Conservation (phyloP, 1,140 invertebrate genomes). For the Drosophila asahinai region DNA sequence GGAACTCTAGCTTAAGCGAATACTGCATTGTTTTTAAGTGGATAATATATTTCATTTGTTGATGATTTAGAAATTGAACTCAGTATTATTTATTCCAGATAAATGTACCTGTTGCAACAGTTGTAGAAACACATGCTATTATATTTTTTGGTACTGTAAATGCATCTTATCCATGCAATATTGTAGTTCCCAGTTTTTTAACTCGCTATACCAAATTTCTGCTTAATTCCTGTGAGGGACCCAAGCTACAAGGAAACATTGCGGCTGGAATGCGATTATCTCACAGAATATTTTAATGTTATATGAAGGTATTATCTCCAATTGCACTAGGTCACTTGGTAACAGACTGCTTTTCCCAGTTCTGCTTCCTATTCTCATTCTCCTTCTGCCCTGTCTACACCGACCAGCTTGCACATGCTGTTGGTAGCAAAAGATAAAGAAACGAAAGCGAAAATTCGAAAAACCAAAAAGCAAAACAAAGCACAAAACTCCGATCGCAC, state of each 20-base stretch:
- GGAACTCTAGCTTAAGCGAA: not conserved
- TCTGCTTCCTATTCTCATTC: conserved; percentile 1
- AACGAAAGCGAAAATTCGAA: conserved; percentile 13
- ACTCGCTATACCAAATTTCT: conserved; percentile 2
- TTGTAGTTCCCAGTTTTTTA: not conserved
- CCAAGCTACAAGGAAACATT: conserved; percentile 1
- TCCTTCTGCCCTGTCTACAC: not conserved
- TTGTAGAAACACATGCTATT: too few species aligned
- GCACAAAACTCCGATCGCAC: conserved; percentile 8
- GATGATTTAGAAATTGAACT: not conserved
- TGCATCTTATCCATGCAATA: not conserved
- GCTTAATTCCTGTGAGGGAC: not conserved
- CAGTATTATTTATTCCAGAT: not conserved
- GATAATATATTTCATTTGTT: too few species aligned
- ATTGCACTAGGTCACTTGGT: conserved; percentile 40
- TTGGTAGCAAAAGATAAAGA: conserved; percentile 21
- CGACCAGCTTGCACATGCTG: conserved; percentile 17
- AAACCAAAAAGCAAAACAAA: conserved; percentile 12
- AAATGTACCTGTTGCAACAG: not conserved
- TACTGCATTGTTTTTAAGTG: too few species aligned
- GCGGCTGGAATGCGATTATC: not conserved
- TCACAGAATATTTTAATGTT: conserved; percentile 15
- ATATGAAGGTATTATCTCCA: conserved; percentile 13
- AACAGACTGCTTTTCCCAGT: not conserved
- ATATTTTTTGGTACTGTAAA: too few species aligned